A percentile compares a stretch with the other conserved stretches of the same genome.
Evolutionary conservation across 2,888 invertebrate species (phyloP).

Genomic region (Pristionchus arcanus): DNA sequence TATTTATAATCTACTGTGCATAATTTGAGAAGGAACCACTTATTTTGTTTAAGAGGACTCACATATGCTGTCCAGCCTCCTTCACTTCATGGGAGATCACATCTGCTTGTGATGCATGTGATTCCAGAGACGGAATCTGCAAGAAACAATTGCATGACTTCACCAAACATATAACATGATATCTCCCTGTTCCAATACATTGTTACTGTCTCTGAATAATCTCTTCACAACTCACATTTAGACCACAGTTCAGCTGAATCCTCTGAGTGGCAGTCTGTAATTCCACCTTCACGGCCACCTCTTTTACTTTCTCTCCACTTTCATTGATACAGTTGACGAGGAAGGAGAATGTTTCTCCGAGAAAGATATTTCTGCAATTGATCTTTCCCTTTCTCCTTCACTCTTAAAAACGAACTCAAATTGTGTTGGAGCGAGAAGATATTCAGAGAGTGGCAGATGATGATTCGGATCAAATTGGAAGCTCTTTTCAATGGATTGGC

Average conservation of each 20-base stretch:
- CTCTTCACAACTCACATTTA: conserved; percentile 7
- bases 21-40: background rate
- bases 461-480: conserved; percentile 53
- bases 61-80: conserved; percentile 98
- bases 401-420: conserved; percentile 86
- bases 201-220: no score
- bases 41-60: conserved; percentile 77
- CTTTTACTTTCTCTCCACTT: conserved; percentile 89
- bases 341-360: conserved; percentile 98
- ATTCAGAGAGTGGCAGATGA: conserved; percentile 87
- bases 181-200: background rate
- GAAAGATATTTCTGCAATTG: conserved; percentile 89
- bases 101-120: conserved; percentile 92
- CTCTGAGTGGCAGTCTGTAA: conserved; percentile 93
- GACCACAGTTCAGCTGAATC: conserved; percentile 85
- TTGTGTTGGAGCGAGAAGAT: conserved; percentile 93
- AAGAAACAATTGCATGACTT: background rate
- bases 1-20: no score
- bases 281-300: conserved; percentile 85
- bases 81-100: conserved; percentile 99
- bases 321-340: conserved; percentile 98
- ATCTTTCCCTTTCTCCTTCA: background rate
- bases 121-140: conserved; percentile 82
- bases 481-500: conserved; percentile 60
- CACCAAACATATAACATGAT: background rate